Evolutionary conservation across 2,888 invertebrate species (phyloP).

Genomic region (Pammene fasciana): DNA sequence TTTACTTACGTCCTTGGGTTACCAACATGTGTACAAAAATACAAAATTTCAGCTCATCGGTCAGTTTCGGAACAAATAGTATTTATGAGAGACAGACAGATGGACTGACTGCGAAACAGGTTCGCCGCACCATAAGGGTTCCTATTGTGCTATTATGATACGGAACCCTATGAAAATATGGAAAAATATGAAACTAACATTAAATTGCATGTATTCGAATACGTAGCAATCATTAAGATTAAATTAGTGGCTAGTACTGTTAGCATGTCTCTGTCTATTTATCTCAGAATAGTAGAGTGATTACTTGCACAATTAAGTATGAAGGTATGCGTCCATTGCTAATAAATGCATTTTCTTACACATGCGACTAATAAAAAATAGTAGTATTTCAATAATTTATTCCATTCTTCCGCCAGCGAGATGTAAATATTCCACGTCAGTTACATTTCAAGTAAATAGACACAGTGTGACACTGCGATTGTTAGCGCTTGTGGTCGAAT

Average conservation of each 20-base stretch:
- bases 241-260: constrained; percentile 19
- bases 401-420: constrained; percentile 2
- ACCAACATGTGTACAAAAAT: no score
- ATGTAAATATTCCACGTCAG: not conserved
- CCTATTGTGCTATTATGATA: no score
- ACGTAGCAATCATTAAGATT: constrained; percentile 12
- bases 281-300: constrained; percentile 24
- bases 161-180: no score
- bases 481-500: no score
- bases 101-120: no score
- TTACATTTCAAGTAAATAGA: not conserved
- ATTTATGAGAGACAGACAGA: no score
- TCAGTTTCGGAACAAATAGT: no score
- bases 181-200: not conserved
- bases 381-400: constrained; percentile 3
- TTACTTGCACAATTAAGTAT: constrained; percentile 29
- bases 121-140: no score
- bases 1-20: no score
- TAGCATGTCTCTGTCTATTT: constrained; percentile 30
- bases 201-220: constrained; percentile 8
- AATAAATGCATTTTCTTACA: constrained; percentile 16
- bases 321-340: constrained; percentile 23
- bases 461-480: no score
- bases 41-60: no score
- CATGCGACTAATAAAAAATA: constrained; percentile 1